Conservation (phyloP, 35 echinoderm and acorn worm genomes). For the Heliocidaris tuberculata region DNA sequence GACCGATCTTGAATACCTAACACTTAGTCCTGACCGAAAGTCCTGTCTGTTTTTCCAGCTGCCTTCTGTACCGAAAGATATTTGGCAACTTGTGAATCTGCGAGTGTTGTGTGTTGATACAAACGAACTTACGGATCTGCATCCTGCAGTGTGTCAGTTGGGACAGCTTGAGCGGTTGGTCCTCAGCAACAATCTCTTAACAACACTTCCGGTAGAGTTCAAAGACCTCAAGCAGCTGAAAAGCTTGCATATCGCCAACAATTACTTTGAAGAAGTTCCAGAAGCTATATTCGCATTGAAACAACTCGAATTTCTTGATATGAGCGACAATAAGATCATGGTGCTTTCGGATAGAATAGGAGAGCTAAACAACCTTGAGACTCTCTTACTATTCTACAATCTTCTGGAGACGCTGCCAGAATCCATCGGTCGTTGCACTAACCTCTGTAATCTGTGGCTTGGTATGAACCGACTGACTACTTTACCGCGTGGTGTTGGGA, state of each 20-base stretch:
- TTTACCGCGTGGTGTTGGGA: conserved; percentile 72
- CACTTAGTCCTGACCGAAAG: conserved; percentile 82
- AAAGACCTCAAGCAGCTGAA: conserved; percentile 60
- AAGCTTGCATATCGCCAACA: conserved; percentile 92
- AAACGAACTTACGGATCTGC: conserved; percentile 76
- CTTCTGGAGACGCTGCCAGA: conserved; percentile 71
- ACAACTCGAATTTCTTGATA: conserved; percentile 81
- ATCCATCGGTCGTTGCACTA: conserved; percentile 64
- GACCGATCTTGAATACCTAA: conserved; percentile 74
- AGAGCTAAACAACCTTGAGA: conserved; percentile 54
- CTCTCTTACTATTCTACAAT: conserved; percentile 76
- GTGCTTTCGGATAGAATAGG: conserved; percentile 63
- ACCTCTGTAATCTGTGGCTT: conserved; percentile 78
- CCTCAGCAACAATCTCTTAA: conserved; percentile 93
- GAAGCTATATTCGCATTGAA: conserved; percentile 65
- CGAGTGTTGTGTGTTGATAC: conserved; percentile 86
- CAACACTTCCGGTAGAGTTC: conserved; percentile 65
- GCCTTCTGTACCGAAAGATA: conserved; percentile 54
- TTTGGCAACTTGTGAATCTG: conserved; percentile 62
- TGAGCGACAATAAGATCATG: conserved; percentile 81
- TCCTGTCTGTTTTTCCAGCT: conserved; percentile 71
- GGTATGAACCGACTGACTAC: conserved; percentile 73
- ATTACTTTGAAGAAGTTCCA: conserved; percentile 79
- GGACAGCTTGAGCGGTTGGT: conserved; percentile 77
- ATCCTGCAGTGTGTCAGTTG: conserved; percentile 65